Evolutionary conservation across 2,888 invertebrate genomes (phyloP).

Genomic region (Agrotis puta): DNA sequence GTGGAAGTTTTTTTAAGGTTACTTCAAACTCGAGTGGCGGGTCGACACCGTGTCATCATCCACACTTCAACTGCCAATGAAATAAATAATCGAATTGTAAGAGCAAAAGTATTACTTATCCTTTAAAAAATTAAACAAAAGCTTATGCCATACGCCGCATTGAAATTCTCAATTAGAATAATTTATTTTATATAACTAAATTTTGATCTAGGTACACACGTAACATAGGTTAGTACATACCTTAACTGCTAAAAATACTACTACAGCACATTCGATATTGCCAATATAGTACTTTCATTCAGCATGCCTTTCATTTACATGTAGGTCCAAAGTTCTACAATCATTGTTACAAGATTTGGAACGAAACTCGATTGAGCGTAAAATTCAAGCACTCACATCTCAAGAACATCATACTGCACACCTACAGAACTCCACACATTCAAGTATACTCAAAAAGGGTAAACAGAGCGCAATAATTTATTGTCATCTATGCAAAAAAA

Average conservation of each 20-base stretch:
- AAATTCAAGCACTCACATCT: slow-evolving; percentile 44
- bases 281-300: not conserved
- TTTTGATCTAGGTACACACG: too few species aligned
- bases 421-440: slow-evolving; percentile 41
- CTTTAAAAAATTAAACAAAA: not conserved
- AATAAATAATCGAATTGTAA: slow-evolving; percentile 48
- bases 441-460: slow-evolving; percentile 68
- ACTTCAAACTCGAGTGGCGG: slow-evolving; percentile 80
- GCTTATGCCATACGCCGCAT: not conserved
- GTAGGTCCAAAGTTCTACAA: slow-evolving; percentile 15
- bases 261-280: not conserved
- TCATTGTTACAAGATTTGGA: slow-evolving; percentile 13
- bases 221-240: not conserved
- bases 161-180: not conserved
- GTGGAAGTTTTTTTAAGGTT: slow-evolving; percentile 86
- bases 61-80: slow-evolving; percentile 59
- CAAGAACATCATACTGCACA: slow-evolving; percentile 17
- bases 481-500: slow-evolving; percentile 74
- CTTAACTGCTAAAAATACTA: not conserved
- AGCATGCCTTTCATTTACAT: not conserved
- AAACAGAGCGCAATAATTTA: slow-evolving; percentile 81
- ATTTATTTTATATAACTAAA: not conserved
- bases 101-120: not conserved
- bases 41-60: slow-evolving; percentile 76
- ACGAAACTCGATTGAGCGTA: slow-evolving; percentile 32